These are phyloP conservation scores for Callocephalon fimbriatum DNA, from an alignment of 2,113 vertebrate species.

Conservation along the genomic window DNA sequence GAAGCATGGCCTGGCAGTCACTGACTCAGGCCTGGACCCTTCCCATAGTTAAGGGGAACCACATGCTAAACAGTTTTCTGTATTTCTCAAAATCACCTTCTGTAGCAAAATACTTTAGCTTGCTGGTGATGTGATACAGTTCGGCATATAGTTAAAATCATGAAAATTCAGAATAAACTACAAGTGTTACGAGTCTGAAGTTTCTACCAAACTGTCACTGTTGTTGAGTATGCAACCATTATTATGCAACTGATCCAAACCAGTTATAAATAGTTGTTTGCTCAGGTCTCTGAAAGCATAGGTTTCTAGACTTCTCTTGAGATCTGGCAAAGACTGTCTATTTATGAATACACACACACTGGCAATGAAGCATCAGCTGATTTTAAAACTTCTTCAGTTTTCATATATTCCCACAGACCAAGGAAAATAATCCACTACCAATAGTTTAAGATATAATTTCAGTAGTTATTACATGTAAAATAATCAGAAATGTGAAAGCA, in stretches of 20 bases:
- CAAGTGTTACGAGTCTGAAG: neutral
- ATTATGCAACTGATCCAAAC: neutral
- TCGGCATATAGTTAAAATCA: neutral
- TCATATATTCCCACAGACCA: neutral
- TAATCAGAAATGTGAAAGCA: neutral
- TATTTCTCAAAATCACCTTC: neutral
- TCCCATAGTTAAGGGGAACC: neutral
- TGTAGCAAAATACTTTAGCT: neutral
- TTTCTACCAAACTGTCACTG: neutral
- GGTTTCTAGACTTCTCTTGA: neutral
- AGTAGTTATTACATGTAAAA: neutral
- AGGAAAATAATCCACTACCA: neutral
- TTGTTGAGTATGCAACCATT: neutral
- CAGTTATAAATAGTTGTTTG: accelerated
- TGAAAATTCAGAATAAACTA: neutral
- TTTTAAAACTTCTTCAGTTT: neutral
- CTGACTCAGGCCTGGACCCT: neutral
- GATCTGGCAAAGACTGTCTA: neutral
- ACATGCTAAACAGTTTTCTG: accelerated
- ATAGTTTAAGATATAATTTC: neutral
- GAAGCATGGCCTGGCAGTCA: neutral
- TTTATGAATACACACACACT: neutral
- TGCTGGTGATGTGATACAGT: accelerated
- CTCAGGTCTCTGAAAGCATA: neutral
- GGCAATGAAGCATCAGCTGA: neutral